phyloP scores from a whole-genome alignment of 2,797 vertebrate species.

The Phaenicophaeus curvirostris region DNA sequence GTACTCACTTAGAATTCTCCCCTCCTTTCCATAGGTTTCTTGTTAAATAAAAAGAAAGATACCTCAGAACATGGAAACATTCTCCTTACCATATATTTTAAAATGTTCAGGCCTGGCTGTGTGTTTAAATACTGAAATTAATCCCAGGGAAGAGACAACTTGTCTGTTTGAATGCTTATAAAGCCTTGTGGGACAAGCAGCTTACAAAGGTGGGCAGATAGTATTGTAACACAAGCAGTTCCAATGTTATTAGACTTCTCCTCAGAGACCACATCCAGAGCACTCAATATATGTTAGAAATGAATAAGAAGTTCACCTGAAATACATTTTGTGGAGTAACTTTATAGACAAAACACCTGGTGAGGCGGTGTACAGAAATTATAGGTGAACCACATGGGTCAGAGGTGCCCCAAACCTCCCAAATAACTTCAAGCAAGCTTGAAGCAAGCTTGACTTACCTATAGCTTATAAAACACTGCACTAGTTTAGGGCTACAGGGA shows the following conservation, averaged over 20 bases:
- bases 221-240: constrained; percentile 8
- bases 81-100: neutral
- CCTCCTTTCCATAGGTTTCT: neutral
- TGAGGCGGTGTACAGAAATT: neutral
- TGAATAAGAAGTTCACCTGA: neutral
- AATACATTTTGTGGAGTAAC: neutral
- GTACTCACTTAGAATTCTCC: neutral
- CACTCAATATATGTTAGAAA: neutral
- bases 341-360: neutral
- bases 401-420: neutral
- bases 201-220: constrained; percentile 1
- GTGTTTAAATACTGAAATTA: constrained; percentile 7
- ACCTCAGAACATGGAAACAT: neutral
- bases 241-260: neutral
- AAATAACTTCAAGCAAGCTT: neutral
- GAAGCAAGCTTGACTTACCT: neutral
- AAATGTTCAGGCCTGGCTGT: neutral
- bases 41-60: neutral
- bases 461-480: neutral
- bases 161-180: constrained; percentile 15
- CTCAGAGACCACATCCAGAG: neutral
- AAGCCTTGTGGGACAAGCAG: constrained; percentile 48
- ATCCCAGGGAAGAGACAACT: constrained; percentile 27
- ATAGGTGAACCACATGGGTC: neutral
- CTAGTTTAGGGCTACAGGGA: neutral